Base-by-base conservation (phyloP, 2,797 vertebrate species). In the Pipistrellus pygmaeus region DNA sequence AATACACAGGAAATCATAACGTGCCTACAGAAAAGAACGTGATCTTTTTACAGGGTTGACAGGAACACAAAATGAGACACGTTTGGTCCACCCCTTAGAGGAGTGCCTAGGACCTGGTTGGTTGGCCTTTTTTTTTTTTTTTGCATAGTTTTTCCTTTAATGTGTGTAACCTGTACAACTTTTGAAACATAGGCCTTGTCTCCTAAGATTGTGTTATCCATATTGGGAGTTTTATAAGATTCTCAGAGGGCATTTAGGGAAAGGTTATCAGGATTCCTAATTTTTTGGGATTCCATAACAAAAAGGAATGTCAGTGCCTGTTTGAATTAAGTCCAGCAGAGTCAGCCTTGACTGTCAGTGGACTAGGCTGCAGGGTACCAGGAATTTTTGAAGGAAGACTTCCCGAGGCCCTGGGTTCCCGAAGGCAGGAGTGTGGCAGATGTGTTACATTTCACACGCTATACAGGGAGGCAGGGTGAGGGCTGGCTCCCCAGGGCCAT, bases 1-100 rank as follows among this genome's bases (percentile, higher is more conserved):
- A 97, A 89, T 21, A 91, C 94, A 97, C 96, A 89, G 97, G 93
- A 97, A 97, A 94, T 93, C 60, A 46, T 96, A 96, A 89, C 97
- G 91, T 44, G 82, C 95, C 96, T 93, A 5, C 96, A 85, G 83
- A 89, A 35, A 93, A 86, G 93, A 86, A 88, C 73, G 66, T 68
- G 85, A 71, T 91, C 83, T 85, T 94, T 96, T 96, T 96, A 41
- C 72, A 94, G 44, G 81, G 72, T 96, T 96, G 97, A 97, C 97
- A 95, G 96, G 85, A 96, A 96, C 46, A 93, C 94, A 88, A 91
- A 97, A 62, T 62, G 80, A 91, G n/a, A 62, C 48, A 41, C 86
- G 72, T 91, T 76, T 92, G 57, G 17, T 93, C 12, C 95, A 90
- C 96, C 91, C 18, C n/a, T 88, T 95, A n/a, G 62, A n/a, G 64